A percentile compares a stretch with the other conserved stretches of the same genome.
Evolutionary conservation across 2,888 invertebrate genomes (phyloP).

Genomic region (Cenopis cana): DNA sequence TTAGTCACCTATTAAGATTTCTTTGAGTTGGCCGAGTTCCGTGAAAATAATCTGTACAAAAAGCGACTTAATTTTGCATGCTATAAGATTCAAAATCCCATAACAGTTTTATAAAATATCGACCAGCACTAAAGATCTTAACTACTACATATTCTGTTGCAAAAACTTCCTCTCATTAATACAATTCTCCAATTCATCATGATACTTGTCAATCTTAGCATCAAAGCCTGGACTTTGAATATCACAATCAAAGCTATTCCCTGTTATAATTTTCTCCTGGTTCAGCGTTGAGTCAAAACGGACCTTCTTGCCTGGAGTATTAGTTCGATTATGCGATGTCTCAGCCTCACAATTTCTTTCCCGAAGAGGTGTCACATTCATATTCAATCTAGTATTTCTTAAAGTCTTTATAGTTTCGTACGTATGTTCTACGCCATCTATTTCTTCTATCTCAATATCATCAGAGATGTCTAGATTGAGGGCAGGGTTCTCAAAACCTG

Average conservation of each 20-base stretch:
- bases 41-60: too few species aligned
- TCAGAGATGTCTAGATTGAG: slow-evolving; percentile 77
- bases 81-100: too few species aligned
- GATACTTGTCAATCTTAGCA: slow-evolving; percentile 77
- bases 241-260: slow-evolving; percentile 78
- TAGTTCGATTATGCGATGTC: slow-evolving; percentile 63
- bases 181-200: slow-evolving; percentile 81
- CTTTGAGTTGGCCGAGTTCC: too few species aligned
- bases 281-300: slow-evolving; percentile 81
- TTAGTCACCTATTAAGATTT: too few species aligned
- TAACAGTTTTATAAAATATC: too few species aligned
- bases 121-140: neutral
- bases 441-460: slow-evolving; percentile 76
- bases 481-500: slow-evolving; percentile 78
- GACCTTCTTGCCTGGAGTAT: slow-evolving; percentile 77
- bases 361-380: slow-evolving; percentile 75
- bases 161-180: slow-evolving; percentile 80
- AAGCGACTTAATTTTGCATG: too few species aligned
- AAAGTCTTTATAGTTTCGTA: slow-evolving; percentile 79
- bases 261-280: slow-evolving; percentile 78
- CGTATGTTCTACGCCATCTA: slow-evolving; percentile 70
- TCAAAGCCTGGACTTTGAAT: slow-evolving; percentile 79
- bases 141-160: slow-evolving; percentile 73
- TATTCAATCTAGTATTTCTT: slow-evolving; percentile 74
- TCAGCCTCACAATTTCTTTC: slow-evolving; percentile 67